A percentile compares a stretch with the other conserved stretches of the same genome.
Evolutionary conservation across 2,888 invertebrate genomes (phyloP).

Genomic region (Isoperla grammatica): DNA sequence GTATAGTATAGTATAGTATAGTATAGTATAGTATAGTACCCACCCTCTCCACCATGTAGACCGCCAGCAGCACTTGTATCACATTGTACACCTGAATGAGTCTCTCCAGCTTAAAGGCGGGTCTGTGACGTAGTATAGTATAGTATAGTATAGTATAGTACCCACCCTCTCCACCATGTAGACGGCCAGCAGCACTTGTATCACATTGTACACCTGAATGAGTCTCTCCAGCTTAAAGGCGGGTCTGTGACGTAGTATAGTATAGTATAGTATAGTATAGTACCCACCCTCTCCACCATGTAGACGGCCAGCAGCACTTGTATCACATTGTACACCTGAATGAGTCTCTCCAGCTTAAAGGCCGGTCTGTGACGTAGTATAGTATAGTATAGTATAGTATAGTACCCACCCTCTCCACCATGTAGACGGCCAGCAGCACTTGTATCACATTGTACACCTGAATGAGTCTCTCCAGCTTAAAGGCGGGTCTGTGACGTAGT

Average conservation of each 20-base stretch:
- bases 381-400: no score
- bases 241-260: no score
- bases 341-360: constrained; percentile 55
- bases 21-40: constrained; percentile 36
- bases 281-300: constrained; percentile 51
- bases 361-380: constrained; percentile 65
- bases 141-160: no score
- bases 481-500: constrained; percentile 63
- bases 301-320: constrained; percentile 59
- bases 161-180: constrained; percentile 52
- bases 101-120: constrained; percentile 56
- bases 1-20: no score
- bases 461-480: constrained; percentile 57
- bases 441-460: constrained; percentile 64
- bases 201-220: constrained; percentile 60
- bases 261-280: no score
- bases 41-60: constrained; percentile 51
- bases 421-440: constrained; percentile 53
- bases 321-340: constrained; percentile 61
- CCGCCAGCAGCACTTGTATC: constrained; percentile 58
- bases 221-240: constrained; percentile 59
- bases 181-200: constrained; percentile 58
- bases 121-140: no score
- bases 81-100: constrained; percentile 63
- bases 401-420: constrained; percentile 53